Evolutionary conservation across 2,113 vertebrate genomes (phyloP), one percentile per base, ranked within the genome.

Genomic region (Hassar affinis): DNA sequence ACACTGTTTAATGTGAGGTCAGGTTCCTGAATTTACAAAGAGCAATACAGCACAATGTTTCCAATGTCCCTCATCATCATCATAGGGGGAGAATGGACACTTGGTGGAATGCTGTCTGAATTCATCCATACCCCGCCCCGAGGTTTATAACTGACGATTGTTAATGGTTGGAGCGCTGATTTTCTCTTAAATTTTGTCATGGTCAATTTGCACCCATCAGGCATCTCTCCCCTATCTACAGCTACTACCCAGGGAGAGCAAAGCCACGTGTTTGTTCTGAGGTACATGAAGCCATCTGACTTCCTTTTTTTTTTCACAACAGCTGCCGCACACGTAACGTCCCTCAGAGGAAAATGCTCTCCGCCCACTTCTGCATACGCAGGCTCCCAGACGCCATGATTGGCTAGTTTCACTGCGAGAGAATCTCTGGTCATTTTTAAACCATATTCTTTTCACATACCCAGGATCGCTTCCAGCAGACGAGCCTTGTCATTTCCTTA

Each of bases 21-120:
- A 62, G 57, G 42, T 57, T 74, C 68, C 27, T 49, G 33, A 59
- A 51, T 49, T 35, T 35, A 51, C 22, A 59, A 49, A 75, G 27
- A 51, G 62, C 51, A 0, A n/a, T n/a, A 27, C 61, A 84, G 82
- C 52, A 81, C n/a, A 81, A 68, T 12, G 52, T 79, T 64, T 25
- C 49, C n/a, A 18, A 15, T 27, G 8, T 71, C 11, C 30, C 25
- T 42, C 42, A 68, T 35, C 30, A n/a, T n/a, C n/a, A n/a, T 35
- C 27, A 49, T 5, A 30, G 42, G 38, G 35, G 56, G 3, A 5
- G 12, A 56, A 0, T 6, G 49, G 2, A 25, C 1, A 5, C 12
- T 71, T 42, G 38, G 38, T 42, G 38, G 38, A 42, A 42, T 42
- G 38, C 38, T 42, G 38, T 42, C 38, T 42, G 38, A 3, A 42